Conservation (phyloP, 2,113 vertebrate genomes). For the Egretta garzetta region DNA sequence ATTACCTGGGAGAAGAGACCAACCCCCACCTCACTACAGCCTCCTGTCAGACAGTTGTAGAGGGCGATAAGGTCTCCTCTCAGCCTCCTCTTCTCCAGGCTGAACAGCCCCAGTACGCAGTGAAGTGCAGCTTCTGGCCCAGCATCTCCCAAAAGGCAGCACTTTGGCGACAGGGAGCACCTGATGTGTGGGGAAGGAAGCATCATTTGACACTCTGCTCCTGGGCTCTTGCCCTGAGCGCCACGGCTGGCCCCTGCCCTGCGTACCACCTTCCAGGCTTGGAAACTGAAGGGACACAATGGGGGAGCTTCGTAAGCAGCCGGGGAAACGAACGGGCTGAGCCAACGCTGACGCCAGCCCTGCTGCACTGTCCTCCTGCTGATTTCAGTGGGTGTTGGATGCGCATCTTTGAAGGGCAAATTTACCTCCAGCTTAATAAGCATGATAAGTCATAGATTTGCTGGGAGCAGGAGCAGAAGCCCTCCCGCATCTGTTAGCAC, state of each 20-base stretch:
- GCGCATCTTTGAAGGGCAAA: slow-evolving; percentile 38
- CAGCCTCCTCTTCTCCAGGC: too few species aligned
- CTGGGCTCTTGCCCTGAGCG: neutral
- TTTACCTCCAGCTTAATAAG: slow-evolving; percentile 60
- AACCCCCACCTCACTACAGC: too few species aligned
- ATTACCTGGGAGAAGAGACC: too few species aligned
- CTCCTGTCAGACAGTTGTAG: too few species aligned
- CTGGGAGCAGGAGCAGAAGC: slow-evolving; percentile 53
- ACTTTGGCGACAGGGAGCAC: neutral
- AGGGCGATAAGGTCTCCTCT: too few species aligned
- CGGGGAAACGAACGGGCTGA: neutral
- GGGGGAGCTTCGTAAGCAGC: neutral
- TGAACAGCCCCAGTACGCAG: too few species aligned
- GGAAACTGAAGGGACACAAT: fast-evolving
- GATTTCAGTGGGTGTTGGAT: slow-evolving; percentile 33
- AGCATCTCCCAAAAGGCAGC: neutral
- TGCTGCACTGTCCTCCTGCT: neutral
- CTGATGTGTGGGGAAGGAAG: fast-evolving
- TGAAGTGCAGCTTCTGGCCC: neutral
- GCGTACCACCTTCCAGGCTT: neutral
- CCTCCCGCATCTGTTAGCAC: slow-evolving; percentile 61
- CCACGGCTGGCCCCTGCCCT: neutral
- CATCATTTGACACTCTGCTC: neutral
- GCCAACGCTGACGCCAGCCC: neutral
- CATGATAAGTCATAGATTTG: slow-evolving; percentile 54